A percentile compares a stretch with the other conserved stretches of the same genome.
phyloP scores from a whole-genome alignment of 2,888 invertebrate species.

The Embidobia sp. region DNA sequence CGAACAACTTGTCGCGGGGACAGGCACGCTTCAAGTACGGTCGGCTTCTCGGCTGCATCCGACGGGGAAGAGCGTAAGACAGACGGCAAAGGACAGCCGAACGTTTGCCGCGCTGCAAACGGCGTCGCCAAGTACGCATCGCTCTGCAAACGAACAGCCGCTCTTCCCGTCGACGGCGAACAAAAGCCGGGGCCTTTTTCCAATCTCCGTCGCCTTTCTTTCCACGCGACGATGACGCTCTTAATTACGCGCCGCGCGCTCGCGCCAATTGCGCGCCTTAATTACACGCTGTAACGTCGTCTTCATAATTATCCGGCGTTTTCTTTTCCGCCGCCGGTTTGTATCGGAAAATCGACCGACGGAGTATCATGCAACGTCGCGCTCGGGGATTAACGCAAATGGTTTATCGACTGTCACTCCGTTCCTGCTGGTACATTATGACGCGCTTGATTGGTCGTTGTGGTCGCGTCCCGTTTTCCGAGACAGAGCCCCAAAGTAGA shows the following conservation, averaged over 20 bases:
- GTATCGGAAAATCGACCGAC: conserved; percentile 25
- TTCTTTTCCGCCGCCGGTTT: conserved; percentile 28
- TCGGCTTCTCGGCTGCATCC: conserved; percentile 65
- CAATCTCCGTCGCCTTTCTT: conserved; percentile 45
- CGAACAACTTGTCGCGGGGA: conserved; percentile 28
- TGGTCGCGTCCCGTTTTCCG: conserved; percentile 2
- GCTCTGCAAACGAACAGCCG: too few relatives aligned
- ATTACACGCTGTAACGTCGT: conserved; percentile 47
- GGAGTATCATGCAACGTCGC: conserved; percentile 24
- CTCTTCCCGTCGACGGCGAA: too few relatives aligned
- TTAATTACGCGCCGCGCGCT: conserved; percentile 39
- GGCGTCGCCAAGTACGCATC: conserved; percentile 39
- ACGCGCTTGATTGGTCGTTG: conserved; percentile 23
- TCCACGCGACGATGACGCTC: conserved; percentile 32
- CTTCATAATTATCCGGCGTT: conserved; percentile 45
- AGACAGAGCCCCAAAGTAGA: conserved; percentile 45
- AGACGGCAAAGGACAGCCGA: conserved; percentile 63
- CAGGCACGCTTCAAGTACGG: conserved; percentile 48
- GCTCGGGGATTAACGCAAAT: conserved; percentile 45
- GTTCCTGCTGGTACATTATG: conserved; percentile 23
- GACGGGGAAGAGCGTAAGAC: conserved; percentile 71
- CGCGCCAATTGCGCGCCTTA: conserved; percentile 35
- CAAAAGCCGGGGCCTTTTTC: too few relatives aligned
- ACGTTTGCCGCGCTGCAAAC: conserved; percentile 52
- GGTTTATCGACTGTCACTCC: conserved; percentile 34